Base-by-base conservation (phyloP, 2,888 invertebrate genomes). In the Sacculina carcini region DNA sequence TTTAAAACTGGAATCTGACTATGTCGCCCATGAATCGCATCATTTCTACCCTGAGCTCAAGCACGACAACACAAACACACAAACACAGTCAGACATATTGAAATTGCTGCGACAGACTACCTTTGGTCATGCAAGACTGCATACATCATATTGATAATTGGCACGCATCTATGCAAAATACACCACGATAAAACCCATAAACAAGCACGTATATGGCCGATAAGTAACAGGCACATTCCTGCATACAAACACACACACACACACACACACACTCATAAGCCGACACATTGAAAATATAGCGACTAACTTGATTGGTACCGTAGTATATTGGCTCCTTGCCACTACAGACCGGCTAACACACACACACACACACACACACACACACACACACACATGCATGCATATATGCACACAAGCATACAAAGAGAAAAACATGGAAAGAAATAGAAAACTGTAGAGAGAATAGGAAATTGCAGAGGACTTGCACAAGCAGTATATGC, bases 351-450 rank as follows among this genome's bases (percentile, higher is more conserved):
- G n/a, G n/a, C 31, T 16, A 10, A 29, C 31, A 48, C 16, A 48
- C 31, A 48, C 16, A 48, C 16, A 48, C 24, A 48, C 31, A 48
- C 9, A 48, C 31, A 48, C 31, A 48, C 16, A 48, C 31, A 48
- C 31, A 48, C 31, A 48, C 31, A 48, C 16, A 48, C 16, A 48
- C 16, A 48, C 31, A 48, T 7, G 32, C 9, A 48, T 23, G 32
- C 14, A 48, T n/a, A 48, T n/a, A 48, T n/a, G 32, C 16, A 48
- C 16, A 48, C 16, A 48, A n/a, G 32, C 16, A 48, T 28, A 48
- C 16, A 48, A n/a, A 48, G 14, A 48, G 14, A 48, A n/a, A 48
- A n/a, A 48, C 16, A 48, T n/a, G 19, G 14, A 14, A 9, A n/a
- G 24, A 23, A 9, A 23, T 14, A 23, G 3, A 19, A 3, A 19